Evolutionary conservation across 2,797 vertebrate genomes (phyloP).

Genomic region (Lerista edwardsae): DNA sequence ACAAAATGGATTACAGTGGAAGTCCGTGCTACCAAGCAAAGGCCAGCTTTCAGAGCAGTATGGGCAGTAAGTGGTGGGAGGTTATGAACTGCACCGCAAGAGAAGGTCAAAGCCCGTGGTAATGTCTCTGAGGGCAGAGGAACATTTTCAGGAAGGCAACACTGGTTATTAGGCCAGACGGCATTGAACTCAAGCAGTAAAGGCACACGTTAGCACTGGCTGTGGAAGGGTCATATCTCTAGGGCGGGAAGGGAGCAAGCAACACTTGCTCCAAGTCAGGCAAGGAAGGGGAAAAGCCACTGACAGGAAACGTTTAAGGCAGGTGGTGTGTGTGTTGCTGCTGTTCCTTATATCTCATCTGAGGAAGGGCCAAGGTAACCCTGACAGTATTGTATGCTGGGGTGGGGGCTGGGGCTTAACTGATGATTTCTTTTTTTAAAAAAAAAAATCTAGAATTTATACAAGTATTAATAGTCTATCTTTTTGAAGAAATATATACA

Average conservation of each 20-base stretch:
- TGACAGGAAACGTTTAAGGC: constrained; percentile 31
- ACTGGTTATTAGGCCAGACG: constrained; percentile 6
- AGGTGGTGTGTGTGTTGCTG: background rate
- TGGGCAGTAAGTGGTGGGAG: background rate
- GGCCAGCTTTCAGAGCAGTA: background rate
- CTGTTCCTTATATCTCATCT: background rate
- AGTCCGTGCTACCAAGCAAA: constrained; percentile 6
- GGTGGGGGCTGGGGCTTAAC: background rate
- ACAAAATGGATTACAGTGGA: background rate
- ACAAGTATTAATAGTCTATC: constrained; percentile 22
- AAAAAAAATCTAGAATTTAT: constrained; percentile 23
- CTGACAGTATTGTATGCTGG: background rate
- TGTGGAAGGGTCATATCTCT: background rate
- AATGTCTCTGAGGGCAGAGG: background rate
- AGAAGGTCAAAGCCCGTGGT: background rate
- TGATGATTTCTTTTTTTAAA: background rate
- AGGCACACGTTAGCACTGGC: constrained; percentile 27
- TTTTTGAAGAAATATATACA: constrained; percentile 37
- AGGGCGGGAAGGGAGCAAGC: background rate
- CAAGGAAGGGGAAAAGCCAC: background rate
- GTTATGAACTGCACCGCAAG: background rate
- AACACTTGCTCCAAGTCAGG: background rate
- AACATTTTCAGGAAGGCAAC: constrained; percentile 13
- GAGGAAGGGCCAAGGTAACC: background rate
- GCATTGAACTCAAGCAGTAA: constrained; percentile 18